Evolutionary conservation across 1,140 invertebrate genomes (phyloP).

Genomic region (Papilio dardanus): DNA sequence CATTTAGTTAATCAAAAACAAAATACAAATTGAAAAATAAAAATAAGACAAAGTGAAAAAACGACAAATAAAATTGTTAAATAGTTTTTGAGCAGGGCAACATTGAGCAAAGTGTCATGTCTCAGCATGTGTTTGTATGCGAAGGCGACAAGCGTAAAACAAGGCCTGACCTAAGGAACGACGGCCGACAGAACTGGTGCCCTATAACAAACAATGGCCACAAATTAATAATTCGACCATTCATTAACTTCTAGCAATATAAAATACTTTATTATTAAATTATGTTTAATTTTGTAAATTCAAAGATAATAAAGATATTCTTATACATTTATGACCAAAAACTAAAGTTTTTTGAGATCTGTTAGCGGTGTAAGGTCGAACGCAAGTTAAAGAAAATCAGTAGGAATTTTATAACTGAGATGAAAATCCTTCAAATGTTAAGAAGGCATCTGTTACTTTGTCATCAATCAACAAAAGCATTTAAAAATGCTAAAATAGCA

Average conservation of each 20-base stretch:
- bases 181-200: slow-evolving; percentile 77
- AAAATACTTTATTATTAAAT: too few relatives aligned
- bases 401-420: too few relatives aligned
- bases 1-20: not conserved
- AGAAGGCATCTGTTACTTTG: not conserved
- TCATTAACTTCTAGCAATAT: too few relatives aligned
- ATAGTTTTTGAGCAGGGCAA: slow-evolving; percentile 55
- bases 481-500: not conserved
- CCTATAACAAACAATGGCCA: slow-evolving; percentile 77
- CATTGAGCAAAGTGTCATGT: slow-evolving; percentile 64
- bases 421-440: too few relatives aligned
- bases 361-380: too few relatives aligned
- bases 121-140: slow-evolving; percentile 65
- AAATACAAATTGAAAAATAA: not conserved
- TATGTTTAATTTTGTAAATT: too few relatives aligned
- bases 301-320: too few relatives aligned
- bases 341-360: too few relatives aligned
- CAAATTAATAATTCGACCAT: too few relatives aligned
- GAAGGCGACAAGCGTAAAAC: slow-evolving; percentile 61
- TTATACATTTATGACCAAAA: too few relatives aligned
- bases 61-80: not conserved
- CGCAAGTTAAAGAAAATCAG: too few relatives aligned
- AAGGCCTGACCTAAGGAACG: slow-evolving; percentile 79
- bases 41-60: not conserved
- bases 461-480: not conserved